Base-by-base conservation (phyloP, 2,113 vertebrate species). In the Agelaius phoeniceus region DNA sequence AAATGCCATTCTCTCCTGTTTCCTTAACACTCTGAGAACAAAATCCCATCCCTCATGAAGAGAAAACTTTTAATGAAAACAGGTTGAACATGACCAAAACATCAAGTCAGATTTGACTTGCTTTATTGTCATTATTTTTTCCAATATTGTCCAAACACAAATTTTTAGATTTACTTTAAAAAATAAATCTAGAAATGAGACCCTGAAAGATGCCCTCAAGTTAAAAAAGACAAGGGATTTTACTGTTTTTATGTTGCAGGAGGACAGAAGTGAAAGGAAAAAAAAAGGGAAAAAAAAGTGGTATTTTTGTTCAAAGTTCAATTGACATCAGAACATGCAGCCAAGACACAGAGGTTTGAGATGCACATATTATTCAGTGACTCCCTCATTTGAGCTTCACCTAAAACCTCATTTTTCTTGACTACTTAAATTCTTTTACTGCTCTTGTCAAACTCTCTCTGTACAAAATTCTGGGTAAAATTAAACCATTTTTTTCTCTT, bases 401-500 rank as follows among this genome's bases (percentile, higher is more conserved):
- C 5, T 44, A 17, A 72, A 62, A 22, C 8, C 2, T 12, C 21
- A 8, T n/a, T 87, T 68, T 87, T 27, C 26, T 59, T 57, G 4
- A 48, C 2, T 55, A 21, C n/a, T 73, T 62, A 19, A 54, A 49
- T n/a, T 77, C 10, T 4, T 78, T 74, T 78, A 33, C 6, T 37
- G 9, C 5, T 49, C 16, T 49, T 78, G 4, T 71, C 59, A 82
- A 82, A 41, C 3, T 16, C 4, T 52, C 7, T 69, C 41, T 0
- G 0, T 21, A 3, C 11, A 52, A 81, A 90, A 58, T 44, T 9
- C 27, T 26, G 10, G 3, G 2, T n/a, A 28, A 84, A 87, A 63
- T 12, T 5, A 62, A 51, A n/a, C 1, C 5, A 12, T 44, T 28
- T n/a, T n/a, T 15, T 10, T 2, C 1, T 2, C 3, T 2, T 2